Base-by-base conservation (phyloP, 1,140 invertebrate species). In the Stegodyphus mimosarum region DNA sequence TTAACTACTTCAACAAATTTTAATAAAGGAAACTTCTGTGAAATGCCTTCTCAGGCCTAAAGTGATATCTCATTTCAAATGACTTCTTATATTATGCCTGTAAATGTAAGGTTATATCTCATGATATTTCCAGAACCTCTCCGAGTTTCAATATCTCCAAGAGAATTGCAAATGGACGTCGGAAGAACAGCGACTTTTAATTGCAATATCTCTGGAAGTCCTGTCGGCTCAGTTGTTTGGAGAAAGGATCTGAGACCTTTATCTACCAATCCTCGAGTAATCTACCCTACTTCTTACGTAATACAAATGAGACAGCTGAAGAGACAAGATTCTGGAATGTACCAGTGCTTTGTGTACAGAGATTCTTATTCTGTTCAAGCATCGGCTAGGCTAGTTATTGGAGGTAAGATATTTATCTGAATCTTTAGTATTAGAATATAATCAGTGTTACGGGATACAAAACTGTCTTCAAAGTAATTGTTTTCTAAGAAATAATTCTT, bases 321-420 rank as follows among this genome's bases (percentile, higher is more conserved):
- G 90, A 96, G 97, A 89, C 95, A 97, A 90, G 97, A 98, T 90
- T 96, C 96, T 89, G 97, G 97, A 90, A 98, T 98, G 97, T 99
- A 98, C 90, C 97, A 98, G 89, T 99, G 97, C 90, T 97, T 98
- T 89, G 95, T 98, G 63, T 92, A 95, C 69, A 98, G 98, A 89
- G 96, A 98, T 89, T 95, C 97, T 90, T 96, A 98, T 91, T 97
- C 95, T 88, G 88, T 88, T 5, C 91, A 91, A 76, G 90, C 89
- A 5, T 88, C 89, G 2, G 89, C 89, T 10, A 89, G 91, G 80
- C 88, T 92, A 6, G 67, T 89, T 7, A 88, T 92, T 17, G 91
- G 91, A 88, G 91, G 91, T 92, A 88, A 89, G 87, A 3, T 33
- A 33, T 33, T 33, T 33, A 33, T 33, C 33, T 33, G 33, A 1